Percentiles rank a stretch among this genome's conserved stretches.
These are phyloP conservation scores for Ptilorrhoa leucosticta DNA, from an alignment of 2,113 vertebrate genomes.

Conservation along the genomic window DNA sequence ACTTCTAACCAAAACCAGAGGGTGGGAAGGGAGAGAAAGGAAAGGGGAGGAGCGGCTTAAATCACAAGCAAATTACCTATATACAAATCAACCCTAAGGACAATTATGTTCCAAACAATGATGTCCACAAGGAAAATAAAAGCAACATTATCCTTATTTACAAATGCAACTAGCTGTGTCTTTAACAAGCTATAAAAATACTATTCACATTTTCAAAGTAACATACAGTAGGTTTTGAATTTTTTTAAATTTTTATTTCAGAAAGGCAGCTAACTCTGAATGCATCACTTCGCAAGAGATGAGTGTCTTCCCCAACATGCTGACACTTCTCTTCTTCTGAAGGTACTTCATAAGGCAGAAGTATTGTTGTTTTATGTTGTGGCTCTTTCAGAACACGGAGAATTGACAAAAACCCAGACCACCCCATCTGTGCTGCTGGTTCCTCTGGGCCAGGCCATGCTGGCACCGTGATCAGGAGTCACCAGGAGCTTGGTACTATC, in stretches of 20 bases:
- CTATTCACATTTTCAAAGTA: conserved; percentile 98
- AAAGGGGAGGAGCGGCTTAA: conserved; percentile 33
- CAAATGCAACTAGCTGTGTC: conserved; percentile 83
- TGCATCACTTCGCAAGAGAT: conserved; percentile 62
- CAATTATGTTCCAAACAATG: conserved; percentile 83
- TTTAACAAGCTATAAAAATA: conserved; percentile 98
- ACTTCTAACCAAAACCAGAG: conserved; percentile 69
- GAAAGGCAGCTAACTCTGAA: conserved; percentile 84
- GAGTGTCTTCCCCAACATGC: conserved; percentile 30
- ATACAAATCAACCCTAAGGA: conserved; percentile 86
- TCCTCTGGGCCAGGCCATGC: background rate
- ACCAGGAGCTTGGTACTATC: background rate
- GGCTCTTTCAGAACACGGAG: background rate
- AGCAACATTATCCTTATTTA: conserved; percentile 86
- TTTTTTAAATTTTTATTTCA: conserved; percentile 67
- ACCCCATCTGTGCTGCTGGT: background rate
- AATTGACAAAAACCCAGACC: background rate
- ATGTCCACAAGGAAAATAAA: conserved; percentile 76
- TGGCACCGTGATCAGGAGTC: accelerated
- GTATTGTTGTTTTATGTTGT: background rate
- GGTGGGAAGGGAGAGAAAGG: conserved; percentile 60
- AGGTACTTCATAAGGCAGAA: conserved; percentile 43
- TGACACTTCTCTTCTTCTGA: conserved; percentile 40
- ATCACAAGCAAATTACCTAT: conserved; percentile 89
- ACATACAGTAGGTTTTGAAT: conserved; percentile 81